Evolutionary conservation across 2,797 vertebrate species (phyloP), one percentile per base, ranked within the genome.

Genomic region (Dryobates pubescens): DNA sequence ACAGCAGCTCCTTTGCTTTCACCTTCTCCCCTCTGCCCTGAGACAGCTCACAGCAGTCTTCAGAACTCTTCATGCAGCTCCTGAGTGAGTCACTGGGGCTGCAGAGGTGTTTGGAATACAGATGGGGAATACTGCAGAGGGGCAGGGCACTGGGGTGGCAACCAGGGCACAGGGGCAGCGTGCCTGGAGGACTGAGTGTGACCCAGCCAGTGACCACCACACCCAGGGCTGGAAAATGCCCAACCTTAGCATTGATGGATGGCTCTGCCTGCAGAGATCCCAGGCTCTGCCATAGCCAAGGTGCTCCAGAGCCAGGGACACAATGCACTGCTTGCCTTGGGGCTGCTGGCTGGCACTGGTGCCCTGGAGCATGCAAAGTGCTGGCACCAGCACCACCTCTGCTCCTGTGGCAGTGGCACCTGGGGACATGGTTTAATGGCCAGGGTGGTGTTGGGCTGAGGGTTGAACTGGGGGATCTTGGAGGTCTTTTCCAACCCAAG

Each of bases 91-190:
- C 38, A 1, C 54, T 56, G 3, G 19, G 56, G 82, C 86, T 43
- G 59, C 20, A 30, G 79, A 17, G 82, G 75, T 1, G 11, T 90
- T 72, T 89, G 90, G 87, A 91, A 70, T 87, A 92, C 79, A 89
- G 17, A 89, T 63, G 15, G 27, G 1, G 86, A 78, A 29, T 38
- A 34, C 13, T 63, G 59, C 85, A 43, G 73, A 49, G 58, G 13
- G 53, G 29, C 6, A 9, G 83, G 70, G n/a, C 49, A 5, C 62
- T 13, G 85, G 84, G 49, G 23, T 0, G 1, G 78, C 32, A 56
- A 47, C 26, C 12, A 6, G 30, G 81, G 51, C 78, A 11, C n/a
- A 2, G 65, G 22, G 74, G 56, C 64, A 43, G 58, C 15, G 4
- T 13, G 27, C 58, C 14, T 2, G 2, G 23, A 61, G 53, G 15